Percentiles rank a stretch among this genome's conserved stretches.
Evolutionary conservation across 92 coral and sea anemone genomes (phyloP).

Genomic region (Zoanthus solanderi): DNA sequence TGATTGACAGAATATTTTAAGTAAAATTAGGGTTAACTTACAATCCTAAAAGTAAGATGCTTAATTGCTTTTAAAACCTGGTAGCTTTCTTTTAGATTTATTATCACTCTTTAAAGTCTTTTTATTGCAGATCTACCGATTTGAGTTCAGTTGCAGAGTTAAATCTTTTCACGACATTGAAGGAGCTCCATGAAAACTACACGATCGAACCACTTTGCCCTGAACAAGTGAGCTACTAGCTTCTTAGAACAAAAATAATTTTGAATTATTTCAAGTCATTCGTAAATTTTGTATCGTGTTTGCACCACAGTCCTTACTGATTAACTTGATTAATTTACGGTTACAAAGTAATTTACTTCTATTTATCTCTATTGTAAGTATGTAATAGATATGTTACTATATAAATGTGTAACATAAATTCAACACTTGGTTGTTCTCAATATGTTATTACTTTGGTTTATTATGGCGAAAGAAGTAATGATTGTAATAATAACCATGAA

Average conservation of each 20-base stretch:
- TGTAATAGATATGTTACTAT: too few species aligned
- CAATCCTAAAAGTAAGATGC: too few species aligned
- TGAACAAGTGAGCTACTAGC: slow-evolving; percentile 39
- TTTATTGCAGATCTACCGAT: slow-evolving; percentile 51
- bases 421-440: too few species aligned
- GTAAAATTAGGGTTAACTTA: too few species aligned
- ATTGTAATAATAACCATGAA: neutral
- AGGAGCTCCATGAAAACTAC: slow-evolving; percentile 77
- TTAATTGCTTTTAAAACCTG: too few species aligned
- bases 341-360: too few species aligned
- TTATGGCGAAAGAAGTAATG: neutral
- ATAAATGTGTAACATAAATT: too few species aligned
- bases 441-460: neutral
- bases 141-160: slow-evolving; percentile 49
- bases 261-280: neutral
- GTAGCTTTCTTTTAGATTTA: too few species aligned
- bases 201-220: slow-evolving; percentile 57
- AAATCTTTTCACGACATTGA: slow-evolving; percentile 59
- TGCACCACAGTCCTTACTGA: too few species aligned
- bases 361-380: too few species aligned
- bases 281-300: neutral
- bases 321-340: neutral
- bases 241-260: neutral
- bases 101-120: neutral
- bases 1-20: too few species aligned